These are phyloP conservation scores for Agrochola lychnidis DNA, from an alignment of 2,888 invertebrate genomes.

Conservation along the genomic window DNA sequence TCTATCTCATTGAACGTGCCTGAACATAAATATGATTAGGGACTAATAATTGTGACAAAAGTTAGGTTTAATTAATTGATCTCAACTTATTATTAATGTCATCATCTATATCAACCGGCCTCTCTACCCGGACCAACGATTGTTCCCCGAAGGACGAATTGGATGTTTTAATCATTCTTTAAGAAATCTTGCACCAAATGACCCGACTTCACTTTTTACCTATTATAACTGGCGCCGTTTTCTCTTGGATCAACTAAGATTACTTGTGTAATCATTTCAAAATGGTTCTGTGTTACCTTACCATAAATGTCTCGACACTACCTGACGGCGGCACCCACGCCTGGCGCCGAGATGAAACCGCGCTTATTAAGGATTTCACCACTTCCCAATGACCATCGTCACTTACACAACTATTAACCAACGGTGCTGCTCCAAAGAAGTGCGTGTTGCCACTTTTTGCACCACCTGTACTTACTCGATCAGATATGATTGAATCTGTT, in stretches of 20 bases:
- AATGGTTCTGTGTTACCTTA: conserved; percentile 58
- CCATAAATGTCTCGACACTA: conserved; percentile 60
- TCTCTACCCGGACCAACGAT: conserved; percentile 3
- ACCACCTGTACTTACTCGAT: conserved; percentile 56
- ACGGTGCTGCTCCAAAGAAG: conserved; percentile 67
- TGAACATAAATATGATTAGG: neutral
- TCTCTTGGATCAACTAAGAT: conserved; percentile 42
- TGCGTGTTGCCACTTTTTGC: conserved; percentile 75
- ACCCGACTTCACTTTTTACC: conserved; percentile 25
- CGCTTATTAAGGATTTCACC: conserved; percentile 77
- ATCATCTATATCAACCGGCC: neutral
- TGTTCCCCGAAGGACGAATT: conserved; percentile 8
- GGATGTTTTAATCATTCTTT: neutral
- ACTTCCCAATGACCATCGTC: conserved; percentile 77
- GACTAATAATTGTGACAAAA: conserved; percentile 4
- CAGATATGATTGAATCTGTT: conserved; percentile 68
- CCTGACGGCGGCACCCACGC: conserved; percentile 72
- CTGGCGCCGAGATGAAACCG: conserved; percentile 68
- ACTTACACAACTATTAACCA: conserved; percentile 81
- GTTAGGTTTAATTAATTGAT: neutral
- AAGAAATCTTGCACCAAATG: conserved; percentile 27
- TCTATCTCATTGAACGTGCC: neutral
- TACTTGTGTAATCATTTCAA: conserved; percentile 59
- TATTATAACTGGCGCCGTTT: conserved; percentile 24
- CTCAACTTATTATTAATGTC: neutral